Conservation (phyloP, 2,113 vertebrate species). For the Sula dactylatra region DNA sequence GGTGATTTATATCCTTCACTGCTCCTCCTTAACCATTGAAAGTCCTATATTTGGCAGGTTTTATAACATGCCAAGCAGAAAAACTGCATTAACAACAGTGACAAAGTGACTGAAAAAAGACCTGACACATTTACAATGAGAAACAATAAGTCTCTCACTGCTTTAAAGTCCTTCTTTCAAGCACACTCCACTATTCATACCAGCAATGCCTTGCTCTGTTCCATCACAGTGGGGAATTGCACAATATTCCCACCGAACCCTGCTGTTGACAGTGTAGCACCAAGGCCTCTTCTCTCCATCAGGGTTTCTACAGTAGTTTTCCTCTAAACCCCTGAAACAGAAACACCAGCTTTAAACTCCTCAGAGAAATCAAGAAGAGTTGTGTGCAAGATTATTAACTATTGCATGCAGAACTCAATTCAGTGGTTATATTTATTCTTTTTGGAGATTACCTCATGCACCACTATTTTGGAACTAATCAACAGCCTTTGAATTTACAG, state of each 20-base stretch:
- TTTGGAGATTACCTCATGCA: neutral
- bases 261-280: slow-evolving; percentile 86
- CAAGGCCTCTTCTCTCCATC: slow-evolving; percentile 87
- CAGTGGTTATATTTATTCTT: neutral
- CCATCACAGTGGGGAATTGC: slow-evolving; percentile 76
- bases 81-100: neutral
- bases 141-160: neutral
- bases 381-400: neutral
- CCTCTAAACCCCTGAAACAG: slow-evolving; percentile 80
- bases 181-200: neutral
- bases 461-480: neutral
- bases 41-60: neutral
- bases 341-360: neutral
- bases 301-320: slow-evolving; percentile 93
- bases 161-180: neutral
- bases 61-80: neutral
- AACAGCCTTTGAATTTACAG: neutral
- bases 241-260: slow-evolving; percentile 88
- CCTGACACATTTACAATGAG: neutral
- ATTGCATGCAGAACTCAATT: neutral
- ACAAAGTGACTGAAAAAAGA: neutral
- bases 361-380: neutral
- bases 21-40: neutral
- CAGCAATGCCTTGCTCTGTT: neutral
- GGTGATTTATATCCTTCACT: neutral